Base-by-base conservation (phyloP, 2,888 invertebrate species). In the Hoplodrina ambigua region DNA sequence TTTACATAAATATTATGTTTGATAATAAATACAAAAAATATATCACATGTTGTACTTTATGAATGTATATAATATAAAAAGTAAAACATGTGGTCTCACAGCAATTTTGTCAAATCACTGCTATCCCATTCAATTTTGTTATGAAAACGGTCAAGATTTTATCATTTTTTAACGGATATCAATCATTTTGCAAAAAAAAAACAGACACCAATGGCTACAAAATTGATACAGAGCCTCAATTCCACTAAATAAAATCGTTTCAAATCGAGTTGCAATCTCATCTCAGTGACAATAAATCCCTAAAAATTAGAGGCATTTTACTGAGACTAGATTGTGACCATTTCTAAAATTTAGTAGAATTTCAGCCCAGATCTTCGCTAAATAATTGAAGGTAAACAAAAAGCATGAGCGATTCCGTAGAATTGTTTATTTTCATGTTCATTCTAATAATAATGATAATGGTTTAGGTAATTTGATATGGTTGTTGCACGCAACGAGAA, bases 401-500 rank as follows among this genome's bases (percentile, higher is more conserved):
- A 37, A 75, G 7, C n/a, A 33, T 53, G 15, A 58, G n/a, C 20
- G 17, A n/a, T 49, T 59, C 17, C 15, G 25, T 52, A 13, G 11
- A 44, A 44, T 41, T 33, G 17, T 69, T 49, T 76, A 33, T 69
- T 76, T 69, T 49, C 13, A 54, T 76, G 44, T 76, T 33, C 19
- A 69, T 58, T 59, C 41, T 15, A 17, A 25, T 44, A 72, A 25
- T 44, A 57, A 44, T 11, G 17, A 11, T 69, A 76, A 72, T 76
- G 3, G 20, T 7, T 20, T 33, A 44, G 49, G 17, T 49, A 55
- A 55, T 58, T 76, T 72, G 53, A 69, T 59, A 76, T 49, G 57
- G 41, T 55, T 33, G 49, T 50, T 41, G 77, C 72, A 72, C 72
- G 72, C 69, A 33, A 72, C 54, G 69, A 13, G 19, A 17, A 25